phyloP scores from a whole-genome alignment of 92 coral and sea anemone species.

The Umimayanthus chanpuru region DNA sequence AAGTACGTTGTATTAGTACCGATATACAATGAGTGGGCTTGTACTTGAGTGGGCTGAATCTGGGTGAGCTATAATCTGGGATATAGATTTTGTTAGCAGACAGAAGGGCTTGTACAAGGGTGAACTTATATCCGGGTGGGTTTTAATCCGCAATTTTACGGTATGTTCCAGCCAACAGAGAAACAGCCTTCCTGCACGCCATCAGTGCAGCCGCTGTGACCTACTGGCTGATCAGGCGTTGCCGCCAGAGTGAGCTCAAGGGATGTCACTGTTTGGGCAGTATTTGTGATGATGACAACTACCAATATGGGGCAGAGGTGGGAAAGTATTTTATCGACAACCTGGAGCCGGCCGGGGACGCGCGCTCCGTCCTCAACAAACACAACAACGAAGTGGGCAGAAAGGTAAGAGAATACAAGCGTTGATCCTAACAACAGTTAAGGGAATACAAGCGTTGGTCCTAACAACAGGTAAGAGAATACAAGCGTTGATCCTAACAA shows the following conservation, averaged over 20 bases:
- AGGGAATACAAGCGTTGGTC: too few species aligned
- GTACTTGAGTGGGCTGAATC: too few species aligned
- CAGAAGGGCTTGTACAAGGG: too few species aligned
- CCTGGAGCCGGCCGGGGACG: conserved; percentile 11
- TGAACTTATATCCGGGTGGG: too few species aligned
- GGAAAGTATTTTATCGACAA: conserved; percentile 44
- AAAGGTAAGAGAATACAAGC: conserved; percentile 35
- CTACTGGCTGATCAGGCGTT: neutral
- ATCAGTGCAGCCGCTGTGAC: neutral
- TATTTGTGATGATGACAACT: neutral
- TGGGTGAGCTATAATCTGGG: too few species aligned
- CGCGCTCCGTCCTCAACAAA: conserved; percentile 2
- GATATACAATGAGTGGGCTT: too few species aligned
- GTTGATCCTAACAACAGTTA: neutral
- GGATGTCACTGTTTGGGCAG: neutral
- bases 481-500: neutral
- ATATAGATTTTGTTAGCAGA: too few species aligned
- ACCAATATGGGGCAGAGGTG: conserved; percentile 26
- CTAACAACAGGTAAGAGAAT: conserved; percentile 27
- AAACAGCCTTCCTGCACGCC: neutral
- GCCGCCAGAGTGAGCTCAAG: neutral
- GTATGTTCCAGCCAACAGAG: neutral
- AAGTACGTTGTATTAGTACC: too few species aligned
- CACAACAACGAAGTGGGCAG: conserved; percentile 62
- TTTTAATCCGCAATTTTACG: too few species aligned